Evolutionary conservation across 2,113 vertebrate species (phyloP).

Genomic region (Ancistrus triradiatus): DNA sequence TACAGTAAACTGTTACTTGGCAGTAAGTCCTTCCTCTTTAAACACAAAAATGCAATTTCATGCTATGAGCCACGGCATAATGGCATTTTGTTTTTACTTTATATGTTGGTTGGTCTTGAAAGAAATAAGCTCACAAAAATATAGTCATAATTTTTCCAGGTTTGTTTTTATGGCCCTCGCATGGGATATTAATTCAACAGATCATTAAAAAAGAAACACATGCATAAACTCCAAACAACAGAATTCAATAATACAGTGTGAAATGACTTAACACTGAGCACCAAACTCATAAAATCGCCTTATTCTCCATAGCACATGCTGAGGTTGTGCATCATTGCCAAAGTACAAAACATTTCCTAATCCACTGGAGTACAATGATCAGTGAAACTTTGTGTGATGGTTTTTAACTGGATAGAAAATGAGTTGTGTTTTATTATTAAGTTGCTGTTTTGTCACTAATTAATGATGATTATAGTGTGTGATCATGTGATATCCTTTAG

Average conservation of each 20-base stretch:
- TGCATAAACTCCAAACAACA: slow-evolving; percentile 40
- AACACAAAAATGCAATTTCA: slow-evolving; percentile 39
- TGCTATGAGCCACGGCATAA: slow-evolving; percentile 25
- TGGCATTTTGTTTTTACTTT: slow-evolving; percentile 22
- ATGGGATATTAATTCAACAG: slow-evolving; percentile 48
- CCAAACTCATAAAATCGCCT: slow-evolving; percentile 44
- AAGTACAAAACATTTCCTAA: slow-evolving; percentile 33
- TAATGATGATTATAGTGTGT: background rate
- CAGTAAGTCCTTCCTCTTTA: slow-evolving; percentile 21
- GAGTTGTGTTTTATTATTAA: slow-evolving; percentile 24
- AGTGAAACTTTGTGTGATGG: slow-evolving; percentile 25
- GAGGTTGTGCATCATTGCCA: slow-evolving; percentile 34
- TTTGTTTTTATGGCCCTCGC: slow-evolving; percentile 38
- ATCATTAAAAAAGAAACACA: slow-evolving; percentile 40
- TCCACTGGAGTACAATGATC: slow-evolving; percentile 14
- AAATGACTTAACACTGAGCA: slow-evolving; percentile 45
- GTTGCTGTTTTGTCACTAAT: background rate
- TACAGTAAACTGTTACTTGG: slow-evolving; percentile 30
- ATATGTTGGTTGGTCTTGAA: slow-evolving; percentile 34
- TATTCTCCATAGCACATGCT: slow-evolving; percentile 36
- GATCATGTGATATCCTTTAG: no score
- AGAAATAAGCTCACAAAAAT: slow-evolving; percentile 27
- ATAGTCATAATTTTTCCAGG: slow-evolving; percentile 29
- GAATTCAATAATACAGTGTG: slow-evolving; percentile 41
- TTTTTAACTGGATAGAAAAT: slow-evolving; percentile 16